Evolutionary conservation across 1,140 invertebrate species (phyloP), one percentile per base, ranked within the genome.

Genomic region (Drosophila pruinosa): DNA sequence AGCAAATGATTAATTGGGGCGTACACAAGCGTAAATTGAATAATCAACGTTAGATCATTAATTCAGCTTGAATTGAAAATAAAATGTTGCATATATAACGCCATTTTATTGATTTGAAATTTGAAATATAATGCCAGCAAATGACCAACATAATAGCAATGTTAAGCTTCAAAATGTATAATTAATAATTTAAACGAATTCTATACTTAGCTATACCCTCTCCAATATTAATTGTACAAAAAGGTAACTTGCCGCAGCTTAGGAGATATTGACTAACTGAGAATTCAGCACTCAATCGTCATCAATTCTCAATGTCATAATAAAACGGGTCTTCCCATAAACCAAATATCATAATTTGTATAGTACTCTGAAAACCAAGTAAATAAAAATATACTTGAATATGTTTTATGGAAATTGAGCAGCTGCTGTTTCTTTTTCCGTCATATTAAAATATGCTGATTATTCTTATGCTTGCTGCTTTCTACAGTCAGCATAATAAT

Each of bases 51-150:
- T 38, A 68, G 64, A 47, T 39, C n/a, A 61, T 41, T 47, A 61
- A 65, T 57, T 36, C 39, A 22, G 28, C 24, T 19, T 2, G 17
- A 15, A 21, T 2, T 7, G 10, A 26, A 31, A 12, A 48, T 8
- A 62, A 39, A 62, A 14, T 26, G 21, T 24, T n/a, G 12, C n/a
- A 52, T 14, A 47, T 12, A 41, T 38, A 10, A 41, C 31, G 3
- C 12, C 10, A 5, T 21, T 22, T 58, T 39, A 38, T 34, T 61
- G 12, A 61, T 68, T 68, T 52, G 56, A 67, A 50, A 59, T 48
- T 36, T 24, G 10, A 15, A 34, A 58, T 14, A 58, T 58, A 41
- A 17, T 28, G 8, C 5, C 28, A 26, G 15, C 14, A 31, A 31
- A 34, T 34, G 31, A n/a, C n/a, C 31, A 34, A 6, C 31, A 34